Evolutionary conservation across 2,888 invertebrate genomes (phyloP), one percentile per base, ranked within the genome.

Genomic region (Tineola bisselliella): DNA sequence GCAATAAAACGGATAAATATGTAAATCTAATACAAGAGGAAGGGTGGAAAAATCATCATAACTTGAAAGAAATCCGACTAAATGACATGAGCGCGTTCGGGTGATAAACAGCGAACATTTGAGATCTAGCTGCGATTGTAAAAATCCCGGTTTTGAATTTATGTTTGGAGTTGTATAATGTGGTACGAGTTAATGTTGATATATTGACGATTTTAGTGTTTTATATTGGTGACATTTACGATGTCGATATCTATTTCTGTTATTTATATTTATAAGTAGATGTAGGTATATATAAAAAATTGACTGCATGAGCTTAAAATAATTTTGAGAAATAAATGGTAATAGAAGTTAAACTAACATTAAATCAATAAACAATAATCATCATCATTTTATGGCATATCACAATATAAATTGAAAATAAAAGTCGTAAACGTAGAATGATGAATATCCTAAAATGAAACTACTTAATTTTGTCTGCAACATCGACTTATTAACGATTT

Each of bases 61-160:
- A 75, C 76, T 76, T 74, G 72, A 71, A 68, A 63, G 66, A 65
- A 68, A 71, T 69, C 68, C 68, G 69, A 70, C 76, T 75, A 79
- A 73, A 77, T 68, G 70, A 72, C 71, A 69, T 74, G 73, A 79
- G 75, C 69, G 70, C 72, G 67, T 67, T 70, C 67, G 68, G 73
- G 76, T 75, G 78, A 75, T 77, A 77, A 73, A 78, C 72, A 75
- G 68, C 67, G 68, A 66, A 68, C 67, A 19, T 38, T 70, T 66
- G 70, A 75, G 73, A 77, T 75, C 73, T 69, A 68, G 62, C 66
- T 64, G 66, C 71, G 73, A 71, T 72, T 75, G 74, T 72, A 72
- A 75, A 79, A 79, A 81, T 83, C 83, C 79, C 69, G 79, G 81
- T 81, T 83, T 25, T 66, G 67, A 65, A 76, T 83, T 84, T 81